Percentiles rank a stretch among this genome's conserved stretches.
Conservation (phyloP, 2,113 vertebrate genomes). For the Crocuta crocuta region DNA sequence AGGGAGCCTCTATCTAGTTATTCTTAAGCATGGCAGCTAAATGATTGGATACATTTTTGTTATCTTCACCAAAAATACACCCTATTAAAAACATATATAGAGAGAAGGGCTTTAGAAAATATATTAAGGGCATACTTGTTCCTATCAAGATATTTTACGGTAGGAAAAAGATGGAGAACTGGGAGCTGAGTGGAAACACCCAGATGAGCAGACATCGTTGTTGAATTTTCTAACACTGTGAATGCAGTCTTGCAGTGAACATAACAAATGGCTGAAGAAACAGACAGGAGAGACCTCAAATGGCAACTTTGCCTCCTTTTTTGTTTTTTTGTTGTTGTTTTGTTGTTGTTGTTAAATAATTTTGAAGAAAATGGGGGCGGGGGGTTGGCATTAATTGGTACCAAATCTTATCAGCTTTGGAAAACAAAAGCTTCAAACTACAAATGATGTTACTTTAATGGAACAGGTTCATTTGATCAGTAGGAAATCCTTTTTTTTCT, state of each 20-base stretch:
- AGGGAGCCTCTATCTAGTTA: background rate
- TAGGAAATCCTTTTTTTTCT: background rate
- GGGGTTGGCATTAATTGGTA: background rate
- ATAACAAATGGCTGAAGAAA: background rate
- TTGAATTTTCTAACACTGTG: background rate
- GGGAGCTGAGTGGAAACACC: background rate
- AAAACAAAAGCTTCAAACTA: background rate
- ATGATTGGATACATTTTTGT: constrained; percentile 35
- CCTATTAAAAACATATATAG: background rate
- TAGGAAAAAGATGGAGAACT: background rate
- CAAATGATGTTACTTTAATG: background rate
- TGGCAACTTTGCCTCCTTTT: background rate
- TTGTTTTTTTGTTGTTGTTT: background rate
- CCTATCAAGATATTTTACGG: accelerated
- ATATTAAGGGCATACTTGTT: background rate
- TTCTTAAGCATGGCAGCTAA: constrained; percentile 14
- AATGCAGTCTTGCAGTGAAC: background rate
- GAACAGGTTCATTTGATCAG: background rate
- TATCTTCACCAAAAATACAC: background rate
- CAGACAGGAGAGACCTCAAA: background rate
- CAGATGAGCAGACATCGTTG: background rate
- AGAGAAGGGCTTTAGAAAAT: background rate
- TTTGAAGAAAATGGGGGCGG: background rate
- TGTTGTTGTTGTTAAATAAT: background rate
- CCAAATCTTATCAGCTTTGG: background rate